A percentile compares a stretch with the other conserved stretches of the same genome.
Evolutionary conservation across 2,888 invertebrate genomes (phyloP).

Genomic region (Oxycera nigricornis): DNA sequence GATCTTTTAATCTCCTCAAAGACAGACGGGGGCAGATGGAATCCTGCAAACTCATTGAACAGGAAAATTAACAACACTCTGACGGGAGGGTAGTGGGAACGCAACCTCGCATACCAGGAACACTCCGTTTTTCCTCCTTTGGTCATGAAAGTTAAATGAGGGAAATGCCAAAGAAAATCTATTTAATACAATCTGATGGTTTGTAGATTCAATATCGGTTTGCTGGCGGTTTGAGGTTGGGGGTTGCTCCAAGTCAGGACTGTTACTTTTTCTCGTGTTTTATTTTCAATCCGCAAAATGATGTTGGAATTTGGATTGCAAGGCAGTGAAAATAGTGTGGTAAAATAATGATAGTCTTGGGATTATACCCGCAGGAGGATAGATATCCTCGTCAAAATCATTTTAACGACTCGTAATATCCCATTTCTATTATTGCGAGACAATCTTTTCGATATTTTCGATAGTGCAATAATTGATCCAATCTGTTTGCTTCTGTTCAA

Average conservation of each 20-base stretch:
- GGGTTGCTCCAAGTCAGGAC: too few relatives aligned
- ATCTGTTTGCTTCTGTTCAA: background rate
- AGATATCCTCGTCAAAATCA: too few relatives aligned
- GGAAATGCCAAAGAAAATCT: background rate
- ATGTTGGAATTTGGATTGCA: too few relatives aligned
- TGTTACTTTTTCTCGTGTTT: too few relatives aligned
- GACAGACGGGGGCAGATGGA: background rate
- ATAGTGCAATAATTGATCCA: background rate
- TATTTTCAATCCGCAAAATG: too few relatives aligned
- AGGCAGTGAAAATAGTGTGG: too few relatives aligned
- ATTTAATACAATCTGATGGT: background rate
- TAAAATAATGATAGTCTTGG: too few relatives aligned
- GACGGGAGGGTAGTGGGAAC: conserved; percentile 19
- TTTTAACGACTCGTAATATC: too few relatives aligned
- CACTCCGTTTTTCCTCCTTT: background rate
- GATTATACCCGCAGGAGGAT: too few relatives aligned
- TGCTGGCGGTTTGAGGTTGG: too few relatives aligned
- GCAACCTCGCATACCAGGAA: background rate
- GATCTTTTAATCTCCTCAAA: conserved; percentile 12
- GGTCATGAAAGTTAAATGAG: background rate
- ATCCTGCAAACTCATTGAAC: conserved; percentile 41
- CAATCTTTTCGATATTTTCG: too few relatives aligned
- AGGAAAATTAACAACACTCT: conserved; percentile 43
- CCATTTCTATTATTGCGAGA: too few relatives aligned
- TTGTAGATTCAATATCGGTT: background rate